A percentile compares a stretch with the other conserved stretches of the same genome.
phyloP scores from a whole-genome alignment of 2,888 invertebrate species.

The Euproctis similis region DNA sequence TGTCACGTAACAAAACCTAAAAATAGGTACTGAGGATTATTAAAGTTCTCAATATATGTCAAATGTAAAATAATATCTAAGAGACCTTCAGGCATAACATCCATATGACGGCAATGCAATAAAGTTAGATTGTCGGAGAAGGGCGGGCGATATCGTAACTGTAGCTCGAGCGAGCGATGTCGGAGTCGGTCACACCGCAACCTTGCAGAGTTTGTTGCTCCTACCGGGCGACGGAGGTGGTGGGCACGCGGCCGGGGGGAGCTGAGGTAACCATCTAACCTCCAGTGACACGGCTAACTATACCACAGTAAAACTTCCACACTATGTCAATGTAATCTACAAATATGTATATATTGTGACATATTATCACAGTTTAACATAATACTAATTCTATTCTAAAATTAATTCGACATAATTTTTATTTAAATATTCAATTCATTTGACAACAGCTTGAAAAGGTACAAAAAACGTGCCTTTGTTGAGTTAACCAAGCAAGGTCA shows the following conservation, averaged over 20 bases:
- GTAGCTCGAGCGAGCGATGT: constrained; percentile 59
- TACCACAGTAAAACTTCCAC: constrained; percentile 31
- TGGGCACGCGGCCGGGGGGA: constrained; percentile 21
- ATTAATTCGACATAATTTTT: no score
- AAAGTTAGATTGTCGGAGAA: constrained; percentile 65
- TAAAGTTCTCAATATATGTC: no score
- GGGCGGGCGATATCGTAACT: constrained; percentile 69
- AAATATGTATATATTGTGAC: constrained; percentile 3
- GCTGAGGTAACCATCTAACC: constrained; percentile 36
- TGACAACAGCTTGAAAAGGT: no score
- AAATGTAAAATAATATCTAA: constrained; percentile 31
- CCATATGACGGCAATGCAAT: constrained; percentile 59
- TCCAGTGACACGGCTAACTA: constrained; percentile 53
- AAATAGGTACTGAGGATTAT: no score
- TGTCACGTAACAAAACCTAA: no score
- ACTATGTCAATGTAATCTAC: constrained; percentile 21
- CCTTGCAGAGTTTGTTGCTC: constrained; percentile 75
- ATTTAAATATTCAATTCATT: no score
- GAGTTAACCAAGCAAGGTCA: no score
- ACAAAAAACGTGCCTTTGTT: no score
- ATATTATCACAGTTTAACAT: constrained; percentile 1
- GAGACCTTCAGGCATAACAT: constrained; percentile 57
- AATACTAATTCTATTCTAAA: neutral
- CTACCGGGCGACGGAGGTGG: constrained; percentile 31
- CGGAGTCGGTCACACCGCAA: constrained; percentile 58